Conservation (phyloP, 2,113 vertebrate genomes). For the cat (Felis catus) region F.catus_Fca126_mat1.0 CM031413.1:50467501-50468000, state of each 20-base stretch:
- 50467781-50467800: not conserved
- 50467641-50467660: not conserved
- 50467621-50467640: not conserved
- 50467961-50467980: not conserved
- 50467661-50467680: constrained; percentile 27
- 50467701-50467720: not conserved
- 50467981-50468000: not conserved
- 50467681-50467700: not conserved
- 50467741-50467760: not conserved
- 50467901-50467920: not conserved
- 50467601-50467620: not conserved
- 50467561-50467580: not conserved
- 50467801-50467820: not conserved
- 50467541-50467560: not conserved
- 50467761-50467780: not conserved
- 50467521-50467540: not conserved
- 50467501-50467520: not conserved
- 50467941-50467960: not conserved
- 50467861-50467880: not conserved
- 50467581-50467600: not conserved
- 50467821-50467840: not conserved
- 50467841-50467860: not conserved
- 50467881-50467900: not conserved
- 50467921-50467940: not conserved
- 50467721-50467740: not conserved